phyloP scores from a whole-genome alignment of 2,888 invertebrate species.

The Scotopteryx bipunctaria region DNA sequence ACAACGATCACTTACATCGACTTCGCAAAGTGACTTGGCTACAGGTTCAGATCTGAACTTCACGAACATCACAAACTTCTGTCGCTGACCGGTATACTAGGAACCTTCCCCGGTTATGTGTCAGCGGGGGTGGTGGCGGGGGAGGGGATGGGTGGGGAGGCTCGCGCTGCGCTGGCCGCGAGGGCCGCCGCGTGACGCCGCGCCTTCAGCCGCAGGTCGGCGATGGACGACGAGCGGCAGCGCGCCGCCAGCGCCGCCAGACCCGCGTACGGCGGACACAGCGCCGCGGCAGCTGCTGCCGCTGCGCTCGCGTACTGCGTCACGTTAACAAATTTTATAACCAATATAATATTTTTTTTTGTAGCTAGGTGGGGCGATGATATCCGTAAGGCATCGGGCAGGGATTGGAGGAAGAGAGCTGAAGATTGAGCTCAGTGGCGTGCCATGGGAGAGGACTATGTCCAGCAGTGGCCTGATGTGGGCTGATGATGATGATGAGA shows the following conservation, averaged over 20 bases:
- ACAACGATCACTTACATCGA: too few relatives aligned
- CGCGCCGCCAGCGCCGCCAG: constrained; percentile 92
- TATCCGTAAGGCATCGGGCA: too few relatives aligned
- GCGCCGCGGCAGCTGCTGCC: constrained; percentile 83
- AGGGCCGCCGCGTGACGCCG: constrained; percentile 96
- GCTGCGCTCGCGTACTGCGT: constrained; percentile 73
- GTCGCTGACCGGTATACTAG: neutral
- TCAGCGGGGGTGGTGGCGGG: constrained; percentile 57
- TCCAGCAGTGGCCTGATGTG: too few relatives aligned
- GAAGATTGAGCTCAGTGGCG: too few relatives aligned
- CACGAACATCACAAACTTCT: too few relatives aligned
- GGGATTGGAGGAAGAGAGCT: neutral
- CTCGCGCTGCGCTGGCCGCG: constrained; percentile 71
- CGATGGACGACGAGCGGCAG: constrained; percentile 95
- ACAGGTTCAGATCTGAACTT: too few relatives aligned
- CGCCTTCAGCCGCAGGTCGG: constrained; percentile 96
- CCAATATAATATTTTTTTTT: too few relatives aligned
- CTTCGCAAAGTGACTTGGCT: too few relatives aligned
- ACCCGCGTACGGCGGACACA: constrained; percentile 86
- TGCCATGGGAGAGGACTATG: too few relatives aligned
- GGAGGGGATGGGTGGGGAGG: constrained; percentile 27
- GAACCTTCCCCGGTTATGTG: constrained; percentile 55
- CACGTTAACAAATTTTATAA: too few relatives aligned
- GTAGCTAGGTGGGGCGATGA: too few relatives aligned
- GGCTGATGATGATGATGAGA: too few relatives aligned